Base-by-base conservation (phyloP, 1,140 invertebrate species). In the Phocides pigmalion region DNA sequence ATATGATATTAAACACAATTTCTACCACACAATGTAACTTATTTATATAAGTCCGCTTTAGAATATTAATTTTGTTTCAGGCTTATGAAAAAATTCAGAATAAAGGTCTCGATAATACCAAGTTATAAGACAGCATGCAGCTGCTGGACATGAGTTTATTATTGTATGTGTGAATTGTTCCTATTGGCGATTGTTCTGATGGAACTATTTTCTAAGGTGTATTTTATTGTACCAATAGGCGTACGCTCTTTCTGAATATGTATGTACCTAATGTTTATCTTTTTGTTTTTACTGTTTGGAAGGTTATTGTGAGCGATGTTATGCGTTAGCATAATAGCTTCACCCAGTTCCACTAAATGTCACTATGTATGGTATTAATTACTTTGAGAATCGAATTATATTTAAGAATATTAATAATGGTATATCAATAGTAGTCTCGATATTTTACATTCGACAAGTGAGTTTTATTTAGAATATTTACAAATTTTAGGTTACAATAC, bases 381-480 rank as follows among this genome's bases (percentile, higher is more conserved):
- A 65, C 53, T 64, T 70, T 74, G 58, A 22, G 68, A 69, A 64
- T 62, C 50, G 63, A 74, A 75, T 70, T 77, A 72, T 72, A 64
- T 80, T 71, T 81, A 81, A 78, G 75, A 68, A 74, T 78, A 78
- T 64, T 39, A 56, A 73, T 69, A 16, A 67, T 66, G 61, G 66
- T 50, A 25, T 74, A 72, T n/a, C n/a, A n/a, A 64, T 61, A 59
- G 20, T 39, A 56, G 58, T 64, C 58, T 61, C 53, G 62, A 62
- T 59, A 14, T 74, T 69, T 72, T 68, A 73, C 65, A 75, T 79
- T 79, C 50, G 69, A 76, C 71, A 74, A 74, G 74, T 83, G 69
- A 70, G 64, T 64, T 51, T 20, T 62, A n/a, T 58, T 58, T 46
- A 59, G 47, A 14, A 28, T 51, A 56, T 39, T 54, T 64, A 66